Base-by-base conservation (phyloP, 2,888 invertebrate species). In the Idaea straminata region DNA sequence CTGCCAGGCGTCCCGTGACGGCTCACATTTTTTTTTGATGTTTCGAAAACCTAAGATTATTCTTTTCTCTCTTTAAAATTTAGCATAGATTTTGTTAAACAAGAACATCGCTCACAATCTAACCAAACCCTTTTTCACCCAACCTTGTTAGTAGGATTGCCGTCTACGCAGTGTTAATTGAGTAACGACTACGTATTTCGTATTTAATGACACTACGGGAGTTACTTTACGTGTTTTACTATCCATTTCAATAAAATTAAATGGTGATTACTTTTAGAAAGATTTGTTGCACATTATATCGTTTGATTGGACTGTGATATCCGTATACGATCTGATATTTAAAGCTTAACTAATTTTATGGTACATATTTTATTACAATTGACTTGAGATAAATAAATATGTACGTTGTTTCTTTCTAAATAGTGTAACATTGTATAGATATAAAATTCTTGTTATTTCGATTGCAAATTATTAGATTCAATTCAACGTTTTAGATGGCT, bases 111-210 rank as follows among this genome's bases (percentile, higher is more conserved):
- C 64, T 62, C 61, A 68, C 69, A 65, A 63, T 47, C 35, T 7
- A 38, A 10, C 62, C 10, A 15, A 47, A 25, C 64, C 65, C 57
- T 35, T 73, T 75, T 77, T 74, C 74, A 74, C 75, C 47, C 47
- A 47, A 82, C 81, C 85, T 84, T 83, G 85, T 86, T 87, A 84
- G 84, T 77, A 65, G 78, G 79, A 82, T 80, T 82, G 75, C 74
- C 77, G 76, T 71, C 80, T 77, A 76, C 78, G 74, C 76, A 77
- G 78, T 81, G 83, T 84, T 86, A 87, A 87, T 86, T 86, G 85
- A 84, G 81, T 82, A 83, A 83, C 79, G 76, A 75, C 74, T 76
- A 77, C 76, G 78, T 82, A 79, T 79, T 77, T 80, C 73, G 73
- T 75, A 69, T 74, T 77, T 77, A 77, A 81, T 79, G 71, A 74